These are phyloP conservation scores for Ceyx cyanopectus DNA, from an alignment of 2,113 vertebrate species.

Conservation along the genomic window DNA sequence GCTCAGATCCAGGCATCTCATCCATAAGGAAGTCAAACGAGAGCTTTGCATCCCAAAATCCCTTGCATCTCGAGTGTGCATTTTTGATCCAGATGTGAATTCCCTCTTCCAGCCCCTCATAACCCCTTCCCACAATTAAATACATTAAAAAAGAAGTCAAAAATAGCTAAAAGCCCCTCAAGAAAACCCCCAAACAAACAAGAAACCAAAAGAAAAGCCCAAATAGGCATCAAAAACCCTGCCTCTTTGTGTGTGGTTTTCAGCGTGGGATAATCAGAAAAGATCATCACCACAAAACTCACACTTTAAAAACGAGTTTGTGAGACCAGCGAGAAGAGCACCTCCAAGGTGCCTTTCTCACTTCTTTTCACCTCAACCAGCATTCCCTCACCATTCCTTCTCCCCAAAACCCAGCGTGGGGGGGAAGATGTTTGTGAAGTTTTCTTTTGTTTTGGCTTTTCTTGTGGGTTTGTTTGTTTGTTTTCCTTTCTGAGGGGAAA, in stretches of 20 bases:
- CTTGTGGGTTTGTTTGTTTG: no score
- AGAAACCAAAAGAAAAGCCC: neutral
- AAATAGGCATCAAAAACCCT: accelerated
- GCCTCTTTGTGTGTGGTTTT: neutral
- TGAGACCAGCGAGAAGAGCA: accelerated
- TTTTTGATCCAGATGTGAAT: neutral
- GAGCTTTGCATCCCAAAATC: neutral
- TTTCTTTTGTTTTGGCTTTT: no score
- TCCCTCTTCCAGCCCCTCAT: neutral
- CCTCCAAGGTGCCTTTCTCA: neutral
- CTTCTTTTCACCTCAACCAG: neutral
- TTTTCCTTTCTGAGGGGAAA: neutral
- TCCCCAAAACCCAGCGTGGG: neutral
- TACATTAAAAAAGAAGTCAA: neutral
- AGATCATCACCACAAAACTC: neutral
- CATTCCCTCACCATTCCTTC: neutral
- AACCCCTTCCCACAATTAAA: neutral
- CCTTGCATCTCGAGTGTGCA: neutral
- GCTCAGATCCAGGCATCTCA: neutral
- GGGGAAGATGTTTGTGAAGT: neutral
- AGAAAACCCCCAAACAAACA: neutral
- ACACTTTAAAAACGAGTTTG: neutral
- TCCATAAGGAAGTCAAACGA: neutral
- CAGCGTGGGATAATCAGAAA: neutral
- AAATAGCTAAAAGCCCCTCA: accelerated